Base-by-base conservation (phyloP, 2,797 vertebrate species). In the Tolypeutes matacus region DNA sequence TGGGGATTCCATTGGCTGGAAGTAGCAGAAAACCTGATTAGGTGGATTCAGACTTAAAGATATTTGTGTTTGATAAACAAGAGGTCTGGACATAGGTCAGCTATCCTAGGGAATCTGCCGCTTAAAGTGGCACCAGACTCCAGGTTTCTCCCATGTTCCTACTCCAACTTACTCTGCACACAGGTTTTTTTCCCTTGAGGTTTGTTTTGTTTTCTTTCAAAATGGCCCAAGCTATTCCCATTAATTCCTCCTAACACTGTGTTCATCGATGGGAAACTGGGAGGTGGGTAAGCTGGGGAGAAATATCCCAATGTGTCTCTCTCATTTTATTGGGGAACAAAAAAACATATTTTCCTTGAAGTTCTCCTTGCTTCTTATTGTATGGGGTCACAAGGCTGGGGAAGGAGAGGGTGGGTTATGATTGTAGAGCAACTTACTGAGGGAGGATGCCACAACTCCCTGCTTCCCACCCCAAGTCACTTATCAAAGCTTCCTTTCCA, bases 371-470 rank as follows among this genome's bases (percentile, higher is more conserved):
- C 31, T 7, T 77, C 11, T 51, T 56, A 56, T 20, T 34, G 20
- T 31, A 23, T 13, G 20, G 75, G 51, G 51, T 51, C 51, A 51
- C 14, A 51, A 51, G 51, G 51, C 51, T 51, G 51, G 1, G 49
- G 75, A 9, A 53, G 49, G 49, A 34, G 49, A 77, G 49, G 20
- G 31, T 34, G n/a, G 75, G 49, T 23, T 23, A 4, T 6, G 31
- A 14, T 20, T 1, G 2, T 20, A 5, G 20, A 42, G 29, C 0
- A 29, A 21, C 29, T 11, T 5, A 21, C 9, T 0, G 18, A 51
- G 7, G 51, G 51, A 51, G 46, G 29, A 15, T 1, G 4, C 46
- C 29, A 21, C 9, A n/a, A 51, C 31, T 34, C 49, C 49, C 31
- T 34, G 31, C 49, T 56, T 77, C 75, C 31, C 49, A 13, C 49